These are phyloP conservation scores for Drosophila cyrtoloma DNA, from an alignment of 2,888 invertebrate genomes.

Conservation along the genomic window DNA sequence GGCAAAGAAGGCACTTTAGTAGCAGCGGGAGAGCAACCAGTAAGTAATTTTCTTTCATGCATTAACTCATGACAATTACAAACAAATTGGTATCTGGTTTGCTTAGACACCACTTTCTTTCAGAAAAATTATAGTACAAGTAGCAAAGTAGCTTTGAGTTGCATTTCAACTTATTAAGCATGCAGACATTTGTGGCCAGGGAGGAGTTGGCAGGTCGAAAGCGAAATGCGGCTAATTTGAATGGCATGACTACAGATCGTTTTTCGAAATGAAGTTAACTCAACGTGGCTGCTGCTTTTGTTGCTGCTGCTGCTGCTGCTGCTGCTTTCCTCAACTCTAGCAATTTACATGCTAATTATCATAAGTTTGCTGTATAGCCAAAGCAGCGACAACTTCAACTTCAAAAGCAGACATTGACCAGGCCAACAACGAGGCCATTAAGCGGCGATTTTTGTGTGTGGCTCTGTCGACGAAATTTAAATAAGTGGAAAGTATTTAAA, in stretches of 20 bases:
- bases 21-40: conserved; percentile 1
- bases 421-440: conserved; percentile 46
- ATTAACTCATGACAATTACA: conserved; percentile 18
- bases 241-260: conserved; percentile 52
- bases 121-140: conserved; percentile 23
- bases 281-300: conserved; percentile 29
- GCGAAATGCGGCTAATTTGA: conserved; percentile 63
- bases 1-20: conserved; percentile 17
- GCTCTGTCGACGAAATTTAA: conserved; percentile 73
- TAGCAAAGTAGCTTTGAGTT: conserved; percentile 22
- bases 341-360: conserved; percentile 79
- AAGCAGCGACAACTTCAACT: conserved; percentile 43
- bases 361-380: conserved; percentile 61
- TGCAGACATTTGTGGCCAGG: conserved; percentile 35
- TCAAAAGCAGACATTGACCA: conserved; percentile 44
- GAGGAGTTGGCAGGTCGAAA: conserved; percentile 51
- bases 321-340: conserved; percentile 61
- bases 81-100: conserved; percentile 21
- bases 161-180: conserved; percentile 50
- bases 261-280: conserved; percentile 42
- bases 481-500: conserved; percentile 79
- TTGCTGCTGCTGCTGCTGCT: conserved; percentile 44
- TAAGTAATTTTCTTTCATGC: conserved; percentile 25
- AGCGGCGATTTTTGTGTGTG: conserved; percentile 54
- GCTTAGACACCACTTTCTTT: conserved; percentile 32